Percentiles rank a stretch among this genome's conserved stretches.
These are phyloP conservation scores for Poeciliopsis turneri DNA, from an alignment of 2,797 vertebrate genomes.

Conservation along the genomic window DNA sequence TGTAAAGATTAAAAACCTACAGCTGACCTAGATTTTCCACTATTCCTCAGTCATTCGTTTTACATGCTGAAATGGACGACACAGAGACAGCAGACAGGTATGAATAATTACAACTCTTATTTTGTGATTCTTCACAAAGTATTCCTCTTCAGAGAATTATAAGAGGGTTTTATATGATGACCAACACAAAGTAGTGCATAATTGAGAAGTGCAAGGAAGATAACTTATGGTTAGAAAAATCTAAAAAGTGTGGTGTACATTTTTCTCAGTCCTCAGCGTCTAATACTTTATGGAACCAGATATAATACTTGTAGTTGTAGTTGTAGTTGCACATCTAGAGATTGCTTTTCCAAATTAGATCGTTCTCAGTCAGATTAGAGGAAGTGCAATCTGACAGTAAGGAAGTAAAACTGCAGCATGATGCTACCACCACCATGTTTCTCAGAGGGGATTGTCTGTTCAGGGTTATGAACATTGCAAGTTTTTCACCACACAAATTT, in stretches of 20 bases:
- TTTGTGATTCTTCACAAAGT: not conserved
- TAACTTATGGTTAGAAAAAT: not conserved
- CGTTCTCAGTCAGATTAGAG: not conserved
- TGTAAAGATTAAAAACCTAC: not conserved
- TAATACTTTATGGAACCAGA: not conserved
- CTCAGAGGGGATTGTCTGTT: not conserved
- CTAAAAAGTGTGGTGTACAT: not conserved
- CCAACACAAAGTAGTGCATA: not conserved
- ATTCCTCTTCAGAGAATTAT: not conserved
- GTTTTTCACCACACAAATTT: not conserved
- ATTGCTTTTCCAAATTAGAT: not conserved
- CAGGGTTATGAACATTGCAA: not conserved
- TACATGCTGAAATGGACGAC: conserved; percentile 50
- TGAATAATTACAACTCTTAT: not conserved
- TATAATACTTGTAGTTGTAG: not conserved
- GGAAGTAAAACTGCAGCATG: not conserved
- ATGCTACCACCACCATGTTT: not conserved
- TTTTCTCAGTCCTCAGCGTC: not conserved
- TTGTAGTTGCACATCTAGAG: not conserved
- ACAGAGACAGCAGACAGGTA: conserved; percentile 69
- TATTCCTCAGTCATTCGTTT: conserved; percentile 50
- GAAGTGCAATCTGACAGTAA: not conserved
- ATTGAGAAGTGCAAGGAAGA: not conserved
- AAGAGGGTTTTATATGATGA: not conserved
- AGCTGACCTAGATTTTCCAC: not conserved